Conservation (phyloP, 2,113 vertebrate species). For the Eleginops maclovinus region DNA sequence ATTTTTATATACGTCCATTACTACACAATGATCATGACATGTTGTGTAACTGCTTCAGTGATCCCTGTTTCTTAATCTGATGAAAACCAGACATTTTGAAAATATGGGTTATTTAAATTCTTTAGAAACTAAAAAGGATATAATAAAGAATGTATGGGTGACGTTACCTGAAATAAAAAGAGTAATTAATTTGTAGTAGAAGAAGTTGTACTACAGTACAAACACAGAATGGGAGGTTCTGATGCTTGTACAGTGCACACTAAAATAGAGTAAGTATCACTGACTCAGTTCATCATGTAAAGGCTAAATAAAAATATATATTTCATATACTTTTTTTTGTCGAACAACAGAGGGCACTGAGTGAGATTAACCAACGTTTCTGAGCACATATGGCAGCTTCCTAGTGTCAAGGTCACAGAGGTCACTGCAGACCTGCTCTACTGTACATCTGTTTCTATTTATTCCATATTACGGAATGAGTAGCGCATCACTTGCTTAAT, state of each 20-base stretch:
- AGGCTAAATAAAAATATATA: background rate
- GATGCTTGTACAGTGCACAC: background rate
- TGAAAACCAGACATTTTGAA: background rate
- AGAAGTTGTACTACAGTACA: background rate
- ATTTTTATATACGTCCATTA: background rate
- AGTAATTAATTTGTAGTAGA: background rate
- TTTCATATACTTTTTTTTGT: background rate
- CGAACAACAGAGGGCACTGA: slow-evolving; percentile 54
- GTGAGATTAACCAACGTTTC: slow-evolving; percentile 12
- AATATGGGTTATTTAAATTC: background rate
- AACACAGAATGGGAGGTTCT: too few species aligned
- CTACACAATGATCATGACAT: background rate
- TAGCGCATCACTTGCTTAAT: background rate
- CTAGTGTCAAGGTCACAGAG: slow-evolving; percentile 41
- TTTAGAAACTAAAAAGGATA: background rate
- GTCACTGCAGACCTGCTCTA: slow-evolving; percentile 2
- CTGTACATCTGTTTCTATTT: slow-evolving; percentile 36
- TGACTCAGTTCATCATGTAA: background rate
- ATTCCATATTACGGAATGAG: background rate
- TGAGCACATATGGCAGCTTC: slow-evolving; percentile 21
- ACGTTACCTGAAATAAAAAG: background rate
- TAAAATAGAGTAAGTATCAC: background rate
- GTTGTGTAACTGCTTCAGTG: background rate
- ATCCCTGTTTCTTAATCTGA: background rate
- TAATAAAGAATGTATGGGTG: background rate